Base-by-base conservation (phyloP, 2,888 invertebrate genomes). In the Brenthis hecate region DNA sequence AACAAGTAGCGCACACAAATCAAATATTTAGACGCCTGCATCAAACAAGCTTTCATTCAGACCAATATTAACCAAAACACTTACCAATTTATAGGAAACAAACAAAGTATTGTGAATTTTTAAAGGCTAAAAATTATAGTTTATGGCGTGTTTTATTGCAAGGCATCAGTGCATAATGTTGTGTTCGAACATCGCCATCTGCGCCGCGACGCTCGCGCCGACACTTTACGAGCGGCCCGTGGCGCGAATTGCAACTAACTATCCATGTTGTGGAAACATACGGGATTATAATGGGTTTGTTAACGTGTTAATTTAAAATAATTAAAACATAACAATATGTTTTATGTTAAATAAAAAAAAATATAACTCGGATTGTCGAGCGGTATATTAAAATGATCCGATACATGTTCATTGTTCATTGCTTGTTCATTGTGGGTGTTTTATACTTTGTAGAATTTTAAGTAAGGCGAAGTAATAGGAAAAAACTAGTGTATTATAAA, bases 161-260 rank as follows among this genome's bases (percentile, higher is more conserved):
- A 54, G 66, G 63, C 68, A 71, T 71, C 70, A 72, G 79, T 83
- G 85, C 81, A 85, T 84, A 85, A 78, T 79, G 76, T 72, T 66
- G 76, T 74, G 72, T 76, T 66, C 72, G 67, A 66, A 60, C 79
- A 74, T 76, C 78, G 78, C 75, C 86, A 86, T 85, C 86, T 74
- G 75, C 70, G 69, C 57, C 84, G 86, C 84, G 84, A 81, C 84
- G 74, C 82, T 78, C 80, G 84, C 84, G 84, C 81, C 78, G 76
- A 76, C 84, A 81, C 80, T 89, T 89, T 88, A 89, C 82, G 87
- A 82, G 78, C 82, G 77, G 76, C 79, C 83, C 87, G 88, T 86
- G 89, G 85, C 80, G 81, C 79, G 89, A 88, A 88, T 88, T 80
- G 86, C 82, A 89, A 89, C 87, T 85, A 87, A 86, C 86, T 80